Base-by-base conservation (phyloP, 2,113 vertebrate species). In the Siniperca chuatsi region DNA sequence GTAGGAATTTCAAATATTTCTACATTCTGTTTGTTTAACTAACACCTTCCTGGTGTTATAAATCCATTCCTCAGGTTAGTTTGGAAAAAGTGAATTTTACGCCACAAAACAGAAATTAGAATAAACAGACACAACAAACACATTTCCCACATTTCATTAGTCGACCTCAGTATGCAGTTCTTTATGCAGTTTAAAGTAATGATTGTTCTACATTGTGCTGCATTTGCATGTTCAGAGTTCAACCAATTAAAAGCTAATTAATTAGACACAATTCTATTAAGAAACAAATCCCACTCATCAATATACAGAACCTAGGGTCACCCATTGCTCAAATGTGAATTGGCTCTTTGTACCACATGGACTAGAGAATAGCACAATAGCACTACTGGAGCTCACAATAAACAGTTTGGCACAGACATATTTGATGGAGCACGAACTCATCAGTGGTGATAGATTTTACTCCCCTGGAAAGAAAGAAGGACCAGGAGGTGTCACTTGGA, bases 181-280 rank as follows among this genome's bases (percentile, higher is more conserved):
- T 90, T 90, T 91, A 88, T 84, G 86, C 87, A 52, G 66, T 91
- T 92, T 90, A 83, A 94, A 92, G 90, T 91, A 92, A 93, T 84
- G 88, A 93, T 92, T 92, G 92, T 87, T 93, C 87, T 65, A 73
- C 89, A 94, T 90, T 93, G 89, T 95, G 91, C 93, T 91, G 93
- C 84, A 94, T 95, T 94, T 92, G 95, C 96, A 96, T 95, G 94
- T 93, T 95, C 92, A 83, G 92, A 93, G 90, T 93, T 95, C 90
- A 92, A 87, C 84, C 93, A 96, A 96, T 96, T 96, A 95, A 95
- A 96, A 96, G 93, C 95, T 95, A 96, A 96, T 96, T 95, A 95
- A 96, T 96, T 95, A 95, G 94, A 95, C 94, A 95, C 94, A 96
- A 95, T 96, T 96, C 95, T 95, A 95, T 96, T 96, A 95, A 94